Percentiles rank a stretch among this genome's conserved stretches.
phyloP scores from a whole-genome alignment of 2,888 invertebrate genomes.

The Hartigia nigra region DNA sequence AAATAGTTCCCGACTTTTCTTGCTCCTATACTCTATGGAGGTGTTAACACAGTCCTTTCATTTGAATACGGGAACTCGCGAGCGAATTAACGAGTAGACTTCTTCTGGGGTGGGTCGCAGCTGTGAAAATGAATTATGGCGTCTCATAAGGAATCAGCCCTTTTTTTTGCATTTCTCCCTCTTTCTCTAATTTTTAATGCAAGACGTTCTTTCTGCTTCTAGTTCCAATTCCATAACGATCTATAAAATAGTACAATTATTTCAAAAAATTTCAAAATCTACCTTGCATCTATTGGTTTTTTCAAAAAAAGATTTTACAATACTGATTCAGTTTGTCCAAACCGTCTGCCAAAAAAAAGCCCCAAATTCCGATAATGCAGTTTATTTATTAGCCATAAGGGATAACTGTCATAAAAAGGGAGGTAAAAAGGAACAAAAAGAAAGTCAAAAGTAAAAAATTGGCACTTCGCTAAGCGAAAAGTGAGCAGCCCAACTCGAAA shows the following conservation, averaged over 20 bases:
- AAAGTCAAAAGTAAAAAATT: conserved; percentile 16
- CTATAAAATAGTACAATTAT: too few species aligned
- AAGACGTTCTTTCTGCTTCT: neutral
- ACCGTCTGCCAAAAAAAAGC: too few species aligned
- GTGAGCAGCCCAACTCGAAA: conserved; percentile 12
- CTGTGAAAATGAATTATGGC: conserved; percentile 44
- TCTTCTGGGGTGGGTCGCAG: conserved; percentile 16
- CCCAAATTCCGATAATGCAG: too few species aligned
- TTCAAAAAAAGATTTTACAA: too few species aligned
- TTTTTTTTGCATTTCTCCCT: neutral
- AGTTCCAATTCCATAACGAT: too few species aligned
- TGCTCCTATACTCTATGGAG: too few species aligned
- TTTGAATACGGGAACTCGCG: conserved; percentile 52
- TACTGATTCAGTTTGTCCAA: too few species aligned
- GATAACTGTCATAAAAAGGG: too few species aligned
- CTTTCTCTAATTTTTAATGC: neutral
- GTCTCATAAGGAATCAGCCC: conserved; percentile 37
- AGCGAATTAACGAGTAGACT: conserved; percentile 26
- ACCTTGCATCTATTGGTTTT: too few species aligned
- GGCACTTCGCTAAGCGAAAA: conserved; percentile 11
- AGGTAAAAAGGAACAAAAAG: neutral
- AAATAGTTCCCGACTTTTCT: too few species aligned
- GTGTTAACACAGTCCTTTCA: conserved; percentile 35
- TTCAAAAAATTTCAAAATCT: too few species aligned
- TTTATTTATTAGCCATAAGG: too few species aligned